Percentiles rank a stretch among this genome's conserved stretches.
Evolutionary conservation across 2,113 vertebrate species (phyloP).

Genomic region (Ammospiza nelsoni): DNA sequence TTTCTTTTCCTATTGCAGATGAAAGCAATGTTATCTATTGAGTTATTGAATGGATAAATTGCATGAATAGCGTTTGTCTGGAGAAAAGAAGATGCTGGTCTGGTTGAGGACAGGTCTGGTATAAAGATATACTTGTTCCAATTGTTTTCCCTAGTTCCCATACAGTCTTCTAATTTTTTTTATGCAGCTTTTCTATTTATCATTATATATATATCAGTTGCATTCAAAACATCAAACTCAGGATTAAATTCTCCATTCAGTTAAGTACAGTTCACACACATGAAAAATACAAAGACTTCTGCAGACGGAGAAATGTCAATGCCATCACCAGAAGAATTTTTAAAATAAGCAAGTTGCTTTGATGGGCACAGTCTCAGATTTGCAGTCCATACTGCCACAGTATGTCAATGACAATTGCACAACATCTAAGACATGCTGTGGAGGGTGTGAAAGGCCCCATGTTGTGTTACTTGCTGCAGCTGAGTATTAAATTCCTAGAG

Average conservation of each 20-base stretch:
- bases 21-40: not conserved
- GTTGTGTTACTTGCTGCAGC: not conserved
- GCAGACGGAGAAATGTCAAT: not conserved
- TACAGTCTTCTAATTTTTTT: not conserved
- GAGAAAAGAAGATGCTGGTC: not conserved
- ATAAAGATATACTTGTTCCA: not conserved
- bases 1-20: not conserved
- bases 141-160: not conserved
- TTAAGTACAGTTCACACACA: not conserved
- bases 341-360: not conserved
- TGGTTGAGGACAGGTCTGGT: not conserved
- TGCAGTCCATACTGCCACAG: not conserved
- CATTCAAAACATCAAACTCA: not conserved
- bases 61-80: fast-evolving
- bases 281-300: not conserved
- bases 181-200: not conserved
- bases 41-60: not conserved
- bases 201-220: not conserved
- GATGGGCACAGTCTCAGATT: not conserved
- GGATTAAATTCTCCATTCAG: not conserved
- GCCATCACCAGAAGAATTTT: not conserved
- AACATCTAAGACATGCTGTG: not conserved
- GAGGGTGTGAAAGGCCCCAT: not conserved
- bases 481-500: not conserved
- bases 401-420: not conserved